phyloP scores from a whole-genome alignment of 2,113 vertebrate genomes.

The Agapornis roseicollis region DNA sequence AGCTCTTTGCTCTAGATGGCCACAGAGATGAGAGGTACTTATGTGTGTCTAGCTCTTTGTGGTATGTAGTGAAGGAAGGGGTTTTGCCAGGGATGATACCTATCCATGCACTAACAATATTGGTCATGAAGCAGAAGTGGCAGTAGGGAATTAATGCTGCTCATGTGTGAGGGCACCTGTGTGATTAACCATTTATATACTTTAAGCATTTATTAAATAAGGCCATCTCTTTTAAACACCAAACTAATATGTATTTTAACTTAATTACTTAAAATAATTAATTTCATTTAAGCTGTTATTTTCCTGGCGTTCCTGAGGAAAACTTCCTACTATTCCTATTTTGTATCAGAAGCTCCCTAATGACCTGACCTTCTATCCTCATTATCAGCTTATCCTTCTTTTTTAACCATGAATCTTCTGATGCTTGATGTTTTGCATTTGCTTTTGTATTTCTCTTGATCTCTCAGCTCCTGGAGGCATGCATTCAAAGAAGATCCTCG shows the following conservation, averaged over 20 bases:
- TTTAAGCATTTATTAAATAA: neutral
- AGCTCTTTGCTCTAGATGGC: neutral
- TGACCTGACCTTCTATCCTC: neutral
- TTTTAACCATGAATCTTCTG: neutral
- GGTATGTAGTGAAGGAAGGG: neutral
- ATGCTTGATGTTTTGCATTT: neutral
- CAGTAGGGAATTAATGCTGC: neutral
- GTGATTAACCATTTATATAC: neutral
- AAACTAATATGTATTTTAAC: neutral
- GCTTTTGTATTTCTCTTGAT: conserved; percentile 14
- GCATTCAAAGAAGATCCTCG: neutral
- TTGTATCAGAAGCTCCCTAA: neutral
- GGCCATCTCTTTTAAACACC: neutral
- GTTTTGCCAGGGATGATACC: neutral
- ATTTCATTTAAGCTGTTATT: neutral
- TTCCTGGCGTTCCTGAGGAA: neutral
- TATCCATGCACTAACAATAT: neutral
- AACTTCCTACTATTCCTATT: neutral
- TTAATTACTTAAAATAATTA: neutral
- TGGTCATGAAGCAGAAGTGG: neutral
- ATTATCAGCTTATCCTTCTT: neutral
- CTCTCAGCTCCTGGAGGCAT: neutral
- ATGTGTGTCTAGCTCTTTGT: neutral
- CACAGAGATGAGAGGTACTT: neutral
- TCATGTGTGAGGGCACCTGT: neutral